Evolutionary conservation across 2,888 invertebrate genomes (phyloP), one percentile per base, ranked within the genome.

Genomic region (Xestia sexstrigata): DNA sequence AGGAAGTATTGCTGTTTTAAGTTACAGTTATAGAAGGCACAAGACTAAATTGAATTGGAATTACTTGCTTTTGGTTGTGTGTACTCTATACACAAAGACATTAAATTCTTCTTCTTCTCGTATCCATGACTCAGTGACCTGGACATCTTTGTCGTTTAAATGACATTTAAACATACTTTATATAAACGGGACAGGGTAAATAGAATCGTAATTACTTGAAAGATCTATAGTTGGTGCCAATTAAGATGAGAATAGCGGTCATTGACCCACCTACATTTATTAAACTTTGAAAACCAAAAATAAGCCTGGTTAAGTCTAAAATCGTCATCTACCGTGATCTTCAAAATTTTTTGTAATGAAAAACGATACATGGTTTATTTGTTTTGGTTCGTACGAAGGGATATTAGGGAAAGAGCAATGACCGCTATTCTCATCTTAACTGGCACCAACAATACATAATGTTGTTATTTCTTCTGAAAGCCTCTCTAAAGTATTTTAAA

Each of bases 1-100:
- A 26, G 70, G 70, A 82, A 75, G 60, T 66, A 66, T 76, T 76
- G 65, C 45, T 58, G 35, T 65, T 72, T 82, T 60, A 71, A 78
- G 58, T 69, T 52, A 62, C n/a, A 7, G 58, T 55, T 42, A 69
- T 45, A 13, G 39, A 9, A 45, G 23, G 62, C 1, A 39, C 20
- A 45, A 39, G 52, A 35, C 30, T 67, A 62, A 62, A 62, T 47
- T 47, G 45, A 55, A 63, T 45, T 42, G 2, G 0, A 42, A 17
- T 30, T 49, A n/a, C 39, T 15, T 49, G 42, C 1, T 0, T 45
- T 52, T 5, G 4, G 3, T 35, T 20, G 0, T 8, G 8, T 65
- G 20, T 7, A 15, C 39, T 65, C 6, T 7, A 0, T 23, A 63
- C 23, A 39, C 63, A 63, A 39, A 63, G 7, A 30, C 17, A 30